Conservation (phyloP, 2,888 invertebrate genomes). For the Oligia strigilis region DNA sequence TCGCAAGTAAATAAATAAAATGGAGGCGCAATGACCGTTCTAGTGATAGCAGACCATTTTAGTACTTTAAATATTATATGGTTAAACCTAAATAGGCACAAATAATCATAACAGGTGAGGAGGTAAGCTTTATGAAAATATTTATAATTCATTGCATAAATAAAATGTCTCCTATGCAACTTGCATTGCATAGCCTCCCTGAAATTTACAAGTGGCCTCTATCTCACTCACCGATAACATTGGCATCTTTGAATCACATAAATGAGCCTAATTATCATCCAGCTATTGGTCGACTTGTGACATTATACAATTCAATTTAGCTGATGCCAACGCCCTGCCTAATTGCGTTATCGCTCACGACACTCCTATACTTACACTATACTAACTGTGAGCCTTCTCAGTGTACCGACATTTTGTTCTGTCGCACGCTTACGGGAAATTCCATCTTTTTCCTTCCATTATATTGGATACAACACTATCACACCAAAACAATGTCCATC, state of each 20-base stretch:
- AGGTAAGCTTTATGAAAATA: constrained; percentile 84
- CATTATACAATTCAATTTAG: constrained; percentile 77
- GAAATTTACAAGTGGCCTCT: constrained; percentile 79
- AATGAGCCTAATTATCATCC: constrained; percentile 79
- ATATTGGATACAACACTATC: constrained; percentile 90
- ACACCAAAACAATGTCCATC: constrained; percentile 89
- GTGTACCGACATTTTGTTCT: constrained; percentile 79
- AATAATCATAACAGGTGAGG: constrained; percentile 81
- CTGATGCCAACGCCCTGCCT: constrained; percentile 77
- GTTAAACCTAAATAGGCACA: constrained; percentile 85
- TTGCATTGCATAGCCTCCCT: constrained; percentile 78
- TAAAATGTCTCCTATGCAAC: constrained; percentile 83
- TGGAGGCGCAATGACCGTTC: constrained; percentile 81
- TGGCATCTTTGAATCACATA: constrained; percentile 77
- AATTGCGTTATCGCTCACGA: constrained; percentile 73
- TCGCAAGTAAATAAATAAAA: constrained; percentile 77
- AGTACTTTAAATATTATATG: constrained; percentile 78
- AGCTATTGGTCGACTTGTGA: constrained; percentile 78
- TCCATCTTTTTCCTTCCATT: constrained; percentile 86
- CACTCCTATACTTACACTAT: constrained; percentile 81
- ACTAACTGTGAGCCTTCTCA: constrained; percentile 78
- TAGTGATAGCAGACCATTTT: constrained; percentile 79
- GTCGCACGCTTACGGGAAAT: constrained; percentile 84
- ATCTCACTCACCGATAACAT: constrained; percentile 73
- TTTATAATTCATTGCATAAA: constrained; percentile 82